These are phyloP conservation scores for Apodemus agrarius DNA, from an alignment of 2,797 vertebrate genomes.

Conservation along the genomic window DNA sequence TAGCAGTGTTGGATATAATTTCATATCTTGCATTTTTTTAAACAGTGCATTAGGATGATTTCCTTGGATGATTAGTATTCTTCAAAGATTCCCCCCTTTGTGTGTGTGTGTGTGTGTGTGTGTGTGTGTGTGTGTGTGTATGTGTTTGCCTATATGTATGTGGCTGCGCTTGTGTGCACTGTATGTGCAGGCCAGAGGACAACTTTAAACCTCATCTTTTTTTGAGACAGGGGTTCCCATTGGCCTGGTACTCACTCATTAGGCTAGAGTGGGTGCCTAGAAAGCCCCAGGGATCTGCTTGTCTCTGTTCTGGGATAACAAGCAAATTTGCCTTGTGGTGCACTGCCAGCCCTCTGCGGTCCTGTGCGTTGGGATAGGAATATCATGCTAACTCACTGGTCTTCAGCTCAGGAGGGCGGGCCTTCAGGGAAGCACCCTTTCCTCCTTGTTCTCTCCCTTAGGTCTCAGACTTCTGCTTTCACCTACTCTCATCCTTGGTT, in stretches of 20 bases:
- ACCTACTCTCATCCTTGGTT: not conserved
- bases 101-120: not conserved
- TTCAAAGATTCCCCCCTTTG: not conserved
- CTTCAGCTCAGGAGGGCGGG: not conserved
- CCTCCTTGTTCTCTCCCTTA: not conserved
- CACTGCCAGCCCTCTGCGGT: not conserved
- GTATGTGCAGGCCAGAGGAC: not conserved
- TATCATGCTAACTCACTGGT: not conserved
- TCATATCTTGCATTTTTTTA: conserved; percentile 46
- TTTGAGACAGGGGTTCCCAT: not conserved
- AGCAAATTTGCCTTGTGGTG: conserved; percentile 8
- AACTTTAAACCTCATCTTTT: not conserved
- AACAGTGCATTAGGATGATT: not conserved
- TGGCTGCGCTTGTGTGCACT: not conserved
- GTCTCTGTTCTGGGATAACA: not conserved
- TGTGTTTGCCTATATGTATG: not conserved
- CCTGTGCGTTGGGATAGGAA: not conserved
- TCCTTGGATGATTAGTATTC: conserved; percentile 4
- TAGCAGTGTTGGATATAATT: not conserved
- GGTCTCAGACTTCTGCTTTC: not conserved
- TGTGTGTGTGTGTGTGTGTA: not conserved
- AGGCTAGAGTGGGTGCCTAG: not conserved
- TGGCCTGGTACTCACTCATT: not conserved
- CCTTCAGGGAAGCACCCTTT: not conserved
- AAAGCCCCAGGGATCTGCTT: not conserved